Evolutionary conservation across 2,113 vertebrate species (phyloP).

Genomic region (Dendropsophus ebraccatus): DNA sequence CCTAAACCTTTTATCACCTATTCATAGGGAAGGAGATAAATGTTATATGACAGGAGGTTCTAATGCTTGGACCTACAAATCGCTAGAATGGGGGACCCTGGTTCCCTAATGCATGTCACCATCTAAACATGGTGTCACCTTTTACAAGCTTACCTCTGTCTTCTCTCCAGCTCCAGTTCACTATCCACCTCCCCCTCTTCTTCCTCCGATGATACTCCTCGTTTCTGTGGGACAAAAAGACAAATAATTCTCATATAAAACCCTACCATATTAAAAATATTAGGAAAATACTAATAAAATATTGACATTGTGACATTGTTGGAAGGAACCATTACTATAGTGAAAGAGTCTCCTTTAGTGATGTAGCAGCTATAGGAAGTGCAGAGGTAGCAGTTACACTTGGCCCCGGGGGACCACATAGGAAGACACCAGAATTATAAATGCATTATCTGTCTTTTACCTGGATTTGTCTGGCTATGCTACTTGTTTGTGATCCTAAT

Average conservation of each 20-base stretch:
- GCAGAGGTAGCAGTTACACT: not conserved
- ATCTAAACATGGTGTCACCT: not conserved
- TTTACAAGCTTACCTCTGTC: constrained; percentile 74
- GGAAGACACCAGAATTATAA: too few species aligned
- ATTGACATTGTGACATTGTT: not conserved
- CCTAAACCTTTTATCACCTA: not conserved
- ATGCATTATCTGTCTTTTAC: too few species aligned
- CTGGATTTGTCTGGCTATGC: too few species aligned
- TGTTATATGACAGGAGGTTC: not conserved
- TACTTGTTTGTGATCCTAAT: too few species aligned
- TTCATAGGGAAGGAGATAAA: not conserved
- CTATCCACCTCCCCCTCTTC: constrained; percentile 94
- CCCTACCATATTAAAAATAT: too few species aligned
- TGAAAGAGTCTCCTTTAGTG: not conserved
- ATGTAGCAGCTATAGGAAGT: not conserved
- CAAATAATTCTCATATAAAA: not conserved
- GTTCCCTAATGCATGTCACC: not conserved
- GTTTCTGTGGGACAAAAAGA: constrained; percentile 73
- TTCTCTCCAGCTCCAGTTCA: constrained; percentile 85
- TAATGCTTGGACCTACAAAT: not conserved
- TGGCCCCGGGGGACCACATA: too few species aligned
- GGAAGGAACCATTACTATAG: not conserved
- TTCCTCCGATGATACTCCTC: constrained; percentile 89
- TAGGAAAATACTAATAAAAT: too few species aligned
- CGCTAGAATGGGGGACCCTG: too few species aligned